A percentile compares a stretch with the other conserved stretches of the same genome.
These are phyloP conservation scores for Pelodytes ibericus DNA, from an alignment of 2,797 vertebrate species.

Conservation along the genomic window DNA sequence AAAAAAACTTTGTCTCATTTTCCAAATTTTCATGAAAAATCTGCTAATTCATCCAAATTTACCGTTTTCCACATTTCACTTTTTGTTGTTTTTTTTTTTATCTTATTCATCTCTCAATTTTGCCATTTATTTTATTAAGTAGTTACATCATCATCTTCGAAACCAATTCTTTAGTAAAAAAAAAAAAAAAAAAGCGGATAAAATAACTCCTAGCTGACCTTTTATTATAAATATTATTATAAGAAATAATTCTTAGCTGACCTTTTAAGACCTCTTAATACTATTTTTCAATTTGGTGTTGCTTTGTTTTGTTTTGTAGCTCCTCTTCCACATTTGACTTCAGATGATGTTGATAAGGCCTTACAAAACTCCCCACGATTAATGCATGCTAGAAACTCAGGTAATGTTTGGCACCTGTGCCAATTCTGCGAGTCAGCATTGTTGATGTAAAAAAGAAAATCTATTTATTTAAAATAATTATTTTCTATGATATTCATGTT, in stretches of 20 bases:
- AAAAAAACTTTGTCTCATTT: too few species aligned
- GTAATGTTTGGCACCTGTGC: conserved; percentile 75
- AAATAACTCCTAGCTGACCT: too few species aligned
- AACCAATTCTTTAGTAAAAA: not conserved
- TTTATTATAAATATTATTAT: too few species aligned
- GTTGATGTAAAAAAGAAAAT: conserved; percentile 16
- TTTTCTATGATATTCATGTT: not conserved
- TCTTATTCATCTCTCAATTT: not conserved
- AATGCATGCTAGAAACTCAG: conserved; percentile 94
- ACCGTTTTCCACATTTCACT: too few species aligned
- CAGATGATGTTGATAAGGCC: conserved; percentile 93
- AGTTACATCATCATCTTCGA: not conserved
- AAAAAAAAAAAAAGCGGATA: conserved; percentile 56
- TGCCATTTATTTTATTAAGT: not conserved
- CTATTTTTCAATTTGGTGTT: conserved; percentile 74
- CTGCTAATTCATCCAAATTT: too few species aligned
- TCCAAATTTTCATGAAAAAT: too few species aligned
- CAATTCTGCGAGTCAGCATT: conserved; percentile 56
- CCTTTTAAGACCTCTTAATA: conserved; percentile 54
- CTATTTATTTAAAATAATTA: not conserved
- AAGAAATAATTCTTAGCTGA: too few species aligned
- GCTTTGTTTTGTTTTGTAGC: conserved; percentile 82
- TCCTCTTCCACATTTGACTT: conserved; percentile 94
- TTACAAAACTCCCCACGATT: conserved; percentile 92
- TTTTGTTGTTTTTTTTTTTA: not conserved